Conservation (phyloP, 2,113 vertebrate genomes). For the Indicator indicator region DNA sequence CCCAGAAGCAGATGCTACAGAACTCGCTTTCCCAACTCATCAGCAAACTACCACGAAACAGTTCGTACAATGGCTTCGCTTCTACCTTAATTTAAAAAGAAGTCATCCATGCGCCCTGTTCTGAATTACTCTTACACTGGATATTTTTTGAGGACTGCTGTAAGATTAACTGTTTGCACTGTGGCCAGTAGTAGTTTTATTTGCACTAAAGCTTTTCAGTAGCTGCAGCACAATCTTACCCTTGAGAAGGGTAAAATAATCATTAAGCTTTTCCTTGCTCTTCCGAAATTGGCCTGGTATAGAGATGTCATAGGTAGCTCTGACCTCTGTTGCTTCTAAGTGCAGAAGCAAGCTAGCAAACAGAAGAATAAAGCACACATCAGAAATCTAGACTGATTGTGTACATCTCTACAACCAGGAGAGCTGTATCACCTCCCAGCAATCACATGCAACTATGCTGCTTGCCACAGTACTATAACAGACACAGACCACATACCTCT, state of each 20-base stretch:
- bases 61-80: neutral
- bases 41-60: neutral
- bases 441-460: rapidly evolving
- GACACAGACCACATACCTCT: neutral
- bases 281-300: neutral
- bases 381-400: neutral
- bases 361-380: neutral
- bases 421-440: neutral
- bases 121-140: neutral
- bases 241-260: neutral
- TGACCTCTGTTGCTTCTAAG: neutral
- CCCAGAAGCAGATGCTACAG: neutral
- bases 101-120: neutral
- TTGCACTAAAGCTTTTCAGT: neutral
- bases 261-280: neutral
- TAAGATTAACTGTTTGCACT: neutral
- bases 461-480: neutral
- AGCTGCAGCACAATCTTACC: neutral
- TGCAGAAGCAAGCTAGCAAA: neutral
- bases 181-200: neutral
- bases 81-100: neutral
- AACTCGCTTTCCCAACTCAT: neutral
- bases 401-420: neutral
- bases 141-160: neutral
- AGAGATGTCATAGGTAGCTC: neutral